Evolutionary conservation across 2,888 invertebrate genomes (phyloP).

Genomic region (Cheilosia soror): DNA sequence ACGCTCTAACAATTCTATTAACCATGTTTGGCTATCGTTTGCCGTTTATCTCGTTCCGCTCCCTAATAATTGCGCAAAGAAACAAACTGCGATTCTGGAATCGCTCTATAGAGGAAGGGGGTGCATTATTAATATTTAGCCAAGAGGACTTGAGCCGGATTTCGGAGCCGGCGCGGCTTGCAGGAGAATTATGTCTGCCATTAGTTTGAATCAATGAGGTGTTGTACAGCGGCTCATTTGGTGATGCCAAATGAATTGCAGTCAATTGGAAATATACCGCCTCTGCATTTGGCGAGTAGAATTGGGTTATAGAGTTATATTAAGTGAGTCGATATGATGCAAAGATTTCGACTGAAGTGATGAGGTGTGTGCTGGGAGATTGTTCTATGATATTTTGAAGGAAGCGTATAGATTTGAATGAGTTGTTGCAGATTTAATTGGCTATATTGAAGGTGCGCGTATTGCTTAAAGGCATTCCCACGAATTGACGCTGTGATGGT

Average conservation of each 20-base stretch:
- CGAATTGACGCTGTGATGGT: slow-evolving; percentile 13
- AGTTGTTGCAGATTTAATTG: slow-evolving; percentile 49
- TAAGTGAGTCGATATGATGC: slow-evolving; percentile 34
- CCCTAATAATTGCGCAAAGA: slow-evolving; percentile 75
- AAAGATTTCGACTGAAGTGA: slow-evolving; percentile 16
- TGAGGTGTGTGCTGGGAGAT: slow-evolving; percentile 33
- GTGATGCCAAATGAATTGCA: slow-evolving; percentile 59
- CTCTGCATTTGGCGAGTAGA: slow-evolving; percentile 55
- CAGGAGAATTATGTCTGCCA: slow-evolving; percentile 68
- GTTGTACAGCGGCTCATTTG: slow-evolving; percentile 69
- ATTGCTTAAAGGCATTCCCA: slow-evolving; percentile 51
- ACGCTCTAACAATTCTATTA: slow-evolving; percentile 75
- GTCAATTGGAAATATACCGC: slow-evolving; percentile 55
- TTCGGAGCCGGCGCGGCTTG: background rate
- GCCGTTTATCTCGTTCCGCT: slow-evolving; percentile 75
- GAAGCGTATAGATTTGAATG: slow-evolving; percentile 4
- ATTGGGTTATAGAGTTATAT: slow-evolving; percentile 53
- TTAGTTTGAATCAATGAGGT: slow-evolving; percentile 73
- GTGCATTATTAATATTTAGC: slow-evolving; percentile 49
- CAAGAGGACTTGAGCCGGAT: slow-evolving; percentile 38
- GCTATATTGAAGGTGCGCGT: slow-evolving; percentile 15
- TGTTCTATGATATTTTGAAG: slow-evolving; percentile 19
- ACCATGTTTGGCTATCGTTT: slow-evolving; percentile 75
- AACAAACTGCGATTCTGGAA: slow-evolving; percentile 63
- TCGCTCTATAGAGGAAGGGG: slow-evolving; percentile 4